Conservation (phyloP, 2,888 invertebrate genomes). For the Sesamia inferens region DNA sequence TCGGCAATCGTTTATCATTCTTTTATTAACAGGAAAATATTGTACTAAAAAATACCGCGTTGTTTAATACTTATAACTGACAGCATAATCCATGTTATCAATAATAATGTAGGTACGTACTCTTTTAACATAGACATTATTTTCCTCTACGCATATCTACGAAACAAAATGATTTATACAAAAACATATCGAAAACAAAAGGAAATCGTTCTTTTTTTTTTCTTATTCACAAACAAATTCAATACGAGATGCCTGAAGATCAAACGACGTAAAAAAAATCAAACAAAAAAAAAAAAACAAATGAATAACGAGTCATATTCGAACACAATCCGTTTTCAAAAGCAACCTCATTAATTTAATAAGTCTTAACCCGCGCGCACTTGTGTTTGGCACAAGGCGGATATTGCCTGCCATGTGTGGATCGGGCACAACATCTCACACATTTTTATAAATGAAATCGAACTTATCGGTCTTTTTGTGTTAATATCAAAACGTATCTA, state of each 20-base stretch:
- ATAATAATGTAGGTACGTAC: neutral
- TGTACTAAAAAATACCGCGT: neutral
- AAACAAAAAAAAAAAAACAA: slow-evolving; percentile 23
- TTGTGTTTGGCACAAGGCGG: slow-evolving; percentile 47
- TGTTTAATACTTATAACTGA: slow-evolving; percentile 17
- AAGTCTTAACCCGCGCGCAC: slow-evolving; percentile 47
- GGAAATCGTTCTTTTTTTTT: too few species aligned
- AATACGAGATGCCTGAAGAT: slow-evolving; percentile 19
- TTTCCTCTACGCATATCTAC: neutral
- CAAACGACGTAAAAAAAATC: slow-evolving; percentile 32
- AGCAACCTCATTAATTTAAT: slow-evolving; percentile 61
- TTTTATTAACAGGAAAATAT: slow-evolving; percentile 11
- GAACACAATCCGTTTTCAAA: slow-evolving; percentile 34
- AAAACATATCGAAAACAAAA: neutral
- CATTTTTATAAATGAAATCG: slow-evolving; percentile 24
- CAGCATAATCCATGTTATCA: slow-evolving; percentile 23
- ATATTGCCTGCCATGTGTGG: slow-evolving; percentile 56
- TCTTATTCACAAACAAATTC: slow-evolving; percentile 1
- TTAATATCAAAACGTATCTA: slow-evolving; percentile 12
- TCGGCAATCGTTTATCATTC: neutral
- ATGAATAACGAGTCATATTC: slow-evolving; percentile 26
- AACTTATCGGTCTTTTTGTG: slow-evolving; percentile 10
- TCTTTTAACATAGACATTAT: neutral
- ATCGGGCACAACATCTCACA: slow-evolving; percentile 40
- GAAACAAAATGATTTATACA: neutral